Evolutionary conservation across 2,888 invertebrate species (phyloP).

Genomic region (Callosobruchus maculatus): DNA sequence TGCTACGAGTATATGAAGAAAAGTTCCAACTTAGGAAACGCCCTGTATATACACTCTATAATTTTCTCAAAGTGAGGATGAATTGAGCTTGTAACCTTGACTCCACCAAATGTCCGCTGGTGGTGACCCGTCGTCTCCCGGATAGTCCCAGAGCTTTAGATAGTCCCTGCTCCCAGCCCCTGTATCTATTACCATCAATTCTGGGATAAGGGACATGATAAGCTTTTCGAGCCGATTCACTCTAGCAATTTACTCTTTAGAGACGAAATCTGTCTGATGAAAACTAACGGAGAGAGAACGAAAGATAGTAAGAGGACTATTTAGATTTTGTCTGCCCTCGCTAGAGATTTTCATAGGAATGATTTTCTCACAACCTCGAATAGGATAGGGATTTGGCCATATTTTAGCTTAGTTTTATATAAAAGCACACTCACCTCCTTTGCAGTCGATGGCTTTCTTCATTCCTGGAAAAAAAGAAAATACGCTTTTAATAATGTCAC

Average conservation of each 20-base stretch:
- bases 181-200: not conserved
- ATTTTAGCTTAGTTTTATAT: too few relatives aligned
- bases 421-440: too few relatives aligned
- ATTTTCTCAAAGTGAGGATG: too few relatives aligned
- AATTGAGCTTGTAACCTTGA: not conserved
- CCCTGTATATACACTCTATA: too few relatives aligned
- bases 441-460: too few relatives aligned
- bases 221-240: not conserved
- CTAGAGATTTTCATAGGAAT: not conserved
- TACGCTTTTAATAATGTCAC: too few relatives aligned
- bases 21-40: too few relatives aligned
- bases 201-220: not conserved
- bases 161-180: not conserved
- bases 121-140: not conserved
- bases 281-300: not conserved
- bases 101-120: not conserved
- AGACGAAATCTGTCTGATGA: not conserved
- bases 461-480: too few relatives aligned
- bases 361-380: too few relatives aligned
- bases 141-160: not conserved
- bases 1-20: too few relatives aligned
- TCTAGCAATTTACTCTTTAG: not conserved
- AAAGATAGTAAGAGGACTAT: not conserved
- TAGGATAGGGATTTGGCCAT: too few relatives aligned
- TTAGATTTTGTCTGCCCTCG: not conserved